Evolutionary conservation across 2,888 invertebrate genomes (phyloP).

Genomic region (Troides aeacus): DNA sequence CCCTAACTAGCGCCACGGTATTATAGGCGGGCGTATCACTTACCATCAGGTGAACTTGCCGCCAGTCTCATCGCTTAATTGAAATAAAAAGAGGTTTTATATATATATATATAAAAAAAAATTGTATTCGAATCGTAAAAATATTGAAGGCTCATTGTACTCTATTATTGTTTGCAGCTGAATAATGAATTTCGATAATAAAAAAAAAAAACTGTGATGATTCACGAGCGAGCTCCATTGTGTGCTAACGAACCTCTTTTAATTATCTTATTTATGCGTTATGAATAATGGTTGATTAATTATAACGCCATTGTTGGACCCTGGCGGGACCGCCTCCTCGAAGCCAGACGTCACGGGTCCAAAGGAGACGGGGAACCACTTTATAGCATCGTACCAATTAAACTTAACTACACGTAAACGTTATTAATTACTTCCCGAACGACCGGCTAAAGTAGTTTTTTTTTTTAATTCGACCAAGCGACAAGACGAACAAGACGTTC

Average conservation of each 20-base stretch:
- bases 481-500: too few species aligned
- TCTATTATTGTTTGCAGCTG: conserved; percentile 1
- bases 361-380: conserved; percentile 9
- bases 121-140: too few species aligned
- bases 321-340: conserved; percentile 7
- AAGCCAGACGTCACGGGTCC: conserved; percentile 15
- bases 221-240: conserved; percentile 14
- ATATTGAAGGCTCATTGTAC: background rate
- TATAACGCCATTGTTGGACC: conserved; percentile 19
- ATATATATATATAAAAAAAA: too few species aligned
- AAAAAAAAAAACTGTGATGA: background rate
- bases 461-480: too few species aligned
- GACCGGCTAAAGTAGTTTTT: too few species aligned
- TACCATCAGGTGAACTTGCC: too few species aligned
- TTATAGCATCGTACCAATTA: conserved; percentile 13
- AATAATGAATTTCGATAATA: background rate
- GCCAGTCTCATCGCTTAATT: too few species aligned
- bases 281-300: conserved; percentile 23
- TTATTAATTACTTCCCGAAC: too few species aligned
- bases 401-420: background rate
- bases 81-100: too few species aligned
- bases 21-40: too few species aligned
- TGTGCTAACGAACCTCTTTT: conserved; percentile 21
- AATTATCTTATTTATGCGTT: conserved; percentile 18
- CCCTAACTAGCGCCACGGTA: too few species aligned